Percentiles rank a stretch among this genome's conserved stretches.
These are phyloP conservation scores for Rhagoletis pomonella DNA, from an alignment of 1,140 invertebrate genomes.

Conservation along the genomic window DNA sequence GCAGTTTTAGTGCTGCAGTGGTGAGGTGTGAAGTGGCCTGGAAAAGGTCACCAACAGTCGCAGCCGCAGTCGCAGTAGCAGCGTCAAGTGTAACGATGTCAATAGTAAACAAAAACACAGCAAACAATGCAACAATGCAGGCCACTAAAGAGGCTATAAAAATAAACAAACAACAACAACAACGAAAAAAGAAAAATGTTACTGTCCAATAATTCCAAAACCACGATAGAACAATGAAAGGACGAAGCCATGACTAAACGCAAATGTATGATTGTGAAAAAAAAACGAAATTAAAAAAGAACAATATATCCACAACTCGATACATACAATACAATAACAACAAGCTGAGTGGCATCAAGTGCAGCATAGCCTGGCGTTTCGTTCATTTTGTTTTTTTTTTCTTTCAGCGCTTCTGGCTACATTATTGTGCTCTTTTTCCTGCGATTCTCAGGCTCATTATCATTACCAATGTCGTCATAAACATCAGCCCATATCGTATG, in stretches of 20 bases:
- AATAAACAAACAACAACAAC: background rate
- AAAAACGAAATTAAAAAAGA: conserved; percentile 3
- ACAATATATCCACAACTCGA: background rate
- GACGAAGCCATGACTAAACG: background rate
- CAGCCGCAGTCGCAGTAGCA: background rate
- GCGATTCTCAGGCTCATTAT: conserved; percentile 26
- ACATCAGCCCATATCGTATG: background rate
- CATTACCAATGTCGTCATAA: conserved; percentile 48
- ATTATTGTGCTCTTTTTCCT: background rate
- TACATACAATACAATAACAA: background rate
- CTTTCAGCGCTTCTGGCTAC: background rate
- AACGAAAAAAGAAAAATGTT: background rate
- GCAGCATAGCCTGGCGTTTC: background rate
- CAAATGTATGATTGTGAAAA: background rate
- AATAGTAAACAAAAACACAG: conserved; percentile 15
- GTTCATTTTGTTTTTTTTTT: background rate
- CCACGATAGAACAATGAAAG: background rate
- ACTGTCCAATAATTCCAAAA: conserved; percentile 27
- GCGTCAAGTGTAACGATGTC: conserved; percentile 7
- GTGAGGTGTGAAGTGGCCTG: conserved; percentile 15
- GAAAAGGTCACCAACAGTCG: background rate
- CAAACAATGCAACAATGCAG: conserved; percentile 35
- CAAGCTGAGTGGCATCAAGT: background rate
- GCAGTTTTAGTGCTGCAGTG: background rate
- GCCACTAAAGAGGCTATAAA: background rate